These are phyloP conservation scores for Telmatochromis sp. DNA, from an alignment of 2,113 vertebrate genomes.

Conservation along the genomic window DNA sequence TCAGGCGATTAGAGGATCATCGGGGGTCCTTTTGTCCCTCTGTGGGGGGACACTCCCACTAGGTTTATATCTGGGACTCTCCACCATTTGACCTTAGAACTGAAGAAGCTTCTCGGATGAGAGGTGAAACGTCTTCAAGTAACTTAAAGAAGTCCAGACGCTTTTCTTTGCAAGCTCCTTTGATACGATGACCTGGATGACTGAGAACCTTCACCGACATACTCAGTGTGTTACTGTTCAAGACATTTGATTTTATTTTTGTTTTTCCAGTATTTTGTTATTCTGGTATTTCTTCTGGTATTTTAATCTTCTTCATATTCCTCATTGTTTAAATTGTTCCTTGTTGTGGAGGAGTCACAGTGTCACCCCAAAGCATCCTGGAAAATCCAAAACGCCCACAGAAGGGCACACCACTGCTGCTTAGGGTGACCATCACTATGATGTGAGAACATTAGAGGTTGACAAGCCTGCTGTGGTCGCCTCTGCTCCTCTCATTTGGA, in stretches of 20 bases:
- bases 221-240: background rate
- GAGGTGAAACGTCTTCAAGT: too few relatives aligned
- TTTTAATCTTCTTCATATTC: background rate
- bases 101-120: too few relatives aligned
- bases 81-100: too few relatives aligned
- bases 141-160: too few relatives aligned
- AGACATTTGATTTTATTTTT: background rate
- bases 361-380: background rate
- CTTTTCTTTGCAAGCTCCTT: too few relatives aligned
- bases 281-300: background rate
- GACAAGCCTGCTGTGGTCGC: constrained; percentile 25
- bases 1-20: too few relatives aligned
- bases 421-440: constrained; percentile 6
- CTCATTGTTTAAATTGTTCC: background rate
- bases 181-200: too few relatives aligned
- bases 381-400: background rate
- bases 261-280: background rate
- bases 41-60: fast-evolving
- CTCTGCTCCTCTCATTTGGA: constrained; percentile 46
- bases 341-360: background rate
- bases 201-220: background rate
- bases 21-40: too few relatives aligned
- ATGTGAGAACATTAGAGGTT: constrained; percentile 50
- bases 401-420: constrained; percentile 4
- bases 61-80: too few relatives aligned